These are phyloP conservation scores for Marronus borbonicus DNA, from an alignment of 2,888 invertebrate species.

Conservation along the genomic window DNA sequence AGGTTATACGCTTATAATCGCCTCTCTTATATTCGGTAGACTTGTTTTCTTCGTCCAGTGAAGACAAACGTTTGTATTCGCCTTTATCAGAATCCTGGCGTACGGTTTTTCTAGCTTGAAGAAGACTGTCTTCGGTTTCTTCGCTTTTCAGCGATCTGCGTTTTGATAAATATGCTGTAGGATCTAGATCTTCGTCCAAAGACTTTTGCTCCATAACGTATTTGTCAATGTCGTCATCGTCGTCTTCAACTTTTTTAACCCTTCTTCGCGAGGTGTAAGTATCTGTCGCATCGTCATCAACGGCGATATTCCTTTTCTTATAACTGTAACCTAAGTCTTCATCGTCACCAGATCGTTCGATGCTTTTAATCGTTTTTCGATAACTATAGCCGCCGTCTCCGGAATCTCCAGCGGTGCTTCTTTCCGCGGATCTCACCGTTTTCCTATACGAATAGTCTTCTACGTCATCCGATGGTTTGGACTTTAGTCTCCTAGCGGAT, in stretches of 20 bases:
- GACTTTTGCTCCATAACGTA: constrained; percentile 50
- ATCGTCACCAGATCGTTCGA: constrained; percentile 61
- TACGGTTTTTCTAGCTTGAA: constrained; percentile 29
- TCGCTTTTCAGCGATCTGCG: constrained; percentile 48
- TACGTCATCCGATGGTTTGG: constrained; percentile 42
- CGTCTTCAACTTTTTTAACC: constrained; percentile 32
- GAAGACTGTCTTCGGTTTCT: constrained; percentile 47
- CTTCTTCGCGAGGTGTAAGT: constrained; percentile 45
- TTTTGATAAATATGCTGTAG: constrained; percentile 55
- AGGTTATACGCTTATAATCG: constrained; percentile 47
- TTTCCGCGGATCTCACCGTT: constrained; percentile 52
- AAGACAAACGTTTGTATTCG: constrained; percentile 47
- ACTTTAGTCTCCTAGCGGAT: constrained; percentile 47
- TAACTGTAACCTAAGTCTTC: constrained; percentile 47
- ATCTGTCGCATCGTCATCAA: constrained; percentile 50
- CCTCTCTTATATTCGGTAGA: constrained; percentile 55
- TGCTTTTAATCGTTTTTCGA: constrained; percentile 61
- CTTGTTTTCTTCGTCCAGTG: constrained; percentile 54
- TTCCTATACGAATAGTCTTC: constrained; percentile 53
- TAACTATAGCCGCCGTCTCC: constrained; percentile 63
- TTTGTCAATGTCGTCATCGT: constrained; percentile 49
- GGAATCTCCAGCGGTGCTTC: constrained; percentile 56
- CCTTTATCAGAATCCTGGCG: constrained; percentile 42
- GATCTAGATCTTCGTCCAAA: constrained; percentile 53
- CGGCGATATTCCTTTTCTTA: constrained; percentile 47